Conservation (phyloP, 2,888 invertebrate species). For the Pegoplata infirma region DNA sequence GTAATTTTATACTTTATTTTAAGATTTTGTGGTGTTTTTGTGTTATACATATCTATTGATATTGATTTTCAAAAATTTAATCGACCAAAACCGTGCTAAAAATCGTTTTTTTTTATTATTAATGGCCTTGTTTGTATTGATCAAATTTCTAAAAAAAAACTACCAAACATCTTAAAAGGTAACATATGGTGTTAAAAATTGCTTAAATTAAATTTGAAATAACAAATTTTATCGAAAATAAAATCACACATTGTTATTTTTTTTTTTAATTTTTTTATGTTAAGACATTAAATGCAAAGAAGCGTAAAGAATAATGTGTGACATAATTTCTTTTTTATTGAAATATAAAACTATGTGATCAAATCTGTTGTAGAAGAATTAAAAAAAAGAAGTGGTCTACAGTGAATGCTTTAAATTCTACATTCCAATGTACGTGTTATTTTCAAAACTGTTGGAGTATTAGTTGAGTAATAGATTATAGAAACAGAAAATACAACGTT, state of each 20-base stretch:
- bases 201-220: constrained; percentile 20
- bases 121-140: constrained; percentile 42
- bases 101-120: constrained; percentile 9
- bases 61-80: constrained; percentile 48
- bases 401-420: too few species aligned
- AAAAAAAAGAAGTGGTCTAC: too few species aligned
- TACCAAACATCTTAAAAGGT: neutral
- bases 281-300: neutral
- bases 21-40: neutral
- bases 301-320: neutral
- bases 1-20: constrained; percentile 42
- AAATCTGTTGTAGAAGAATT: neutral
- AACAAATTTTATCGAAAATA: constrained; percentile 10
- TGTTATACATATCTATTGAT: constrained; percentile 25
- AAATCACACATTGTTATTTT: constrained; percentile 19
- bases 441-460: too few species aligned
- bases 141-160: constrained; percentile 34
- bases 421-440: too few species aligned
- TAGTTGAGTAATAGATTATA: too few species aligned
- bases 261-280: neutral
- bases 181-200: constrained; percentile 46
- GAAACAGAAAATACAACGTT: too few species aligned
- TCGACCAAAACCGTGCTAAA: constrained; percentile 42
- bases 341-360: neutral
- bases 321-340: neutral